Evolutionary conservation across 2,797 vertebrate genomes (phyloP), one percentile per base, ranked within the genome.

Genomic region (Acrossocheilus wenchowensis): DNA sequence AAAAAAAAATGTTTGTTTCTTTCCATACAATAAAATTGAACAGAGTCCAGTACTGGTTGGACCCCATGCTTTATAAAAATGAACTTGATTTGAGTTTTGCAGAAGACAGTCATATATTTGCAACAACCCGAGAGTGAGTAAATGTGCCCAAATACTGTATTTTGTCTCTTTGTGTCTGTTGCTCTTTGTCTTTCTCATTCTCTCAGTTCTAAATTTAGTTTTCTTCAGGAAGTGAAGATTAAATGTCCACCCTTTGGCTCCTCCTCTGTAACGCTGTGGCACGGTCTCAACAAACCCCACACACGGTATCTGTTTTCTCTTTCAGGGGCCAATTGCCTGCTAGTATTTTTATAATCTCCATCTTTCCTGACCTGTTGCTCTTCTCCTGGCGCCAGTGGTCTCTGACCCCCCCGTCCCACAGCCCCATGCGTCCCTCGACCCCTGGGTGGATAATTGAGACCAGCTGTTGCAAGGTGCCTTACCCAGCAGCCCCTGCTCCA

Each of bases 401-500:
- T 95, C 94, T 91, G 93, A 91, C 91, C 91, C 92, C 92, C 89
- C 88, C 86, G 69, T 85, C 43, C 54, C 4, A 26, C 9, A 26
- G 85, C 88, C 81, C 92, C 84, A 50, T 92, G 93, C 87, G 88
- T 93, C 92, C 90, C 87, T 91, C 89, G 89, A 86, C 92, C 91
- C 91, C 90, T 92, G 93, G 92, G 89, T 83, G 90, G 93, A 94
- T 95, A 95, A 96, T 95, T 95, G 94, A 94, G 95, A 94, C 92
- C 95, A 96, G 95, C 95, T 96, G 95, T 95, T 96, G 95, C 93
- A 96, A 96, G 95, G 95, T 96, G 95, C 95, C 95, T 94, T 91
- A 89, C 91, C 91, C 91, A 87, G 86, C 85, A 82, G 48, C 88
- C 91, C 84, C 91, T 87, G 89, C 83, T 71, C 85, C 89, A 87